phyloP scores from a whole-genome alignment of 1,140 invertebrate genomes.

The Mya arenaria region DNA sequence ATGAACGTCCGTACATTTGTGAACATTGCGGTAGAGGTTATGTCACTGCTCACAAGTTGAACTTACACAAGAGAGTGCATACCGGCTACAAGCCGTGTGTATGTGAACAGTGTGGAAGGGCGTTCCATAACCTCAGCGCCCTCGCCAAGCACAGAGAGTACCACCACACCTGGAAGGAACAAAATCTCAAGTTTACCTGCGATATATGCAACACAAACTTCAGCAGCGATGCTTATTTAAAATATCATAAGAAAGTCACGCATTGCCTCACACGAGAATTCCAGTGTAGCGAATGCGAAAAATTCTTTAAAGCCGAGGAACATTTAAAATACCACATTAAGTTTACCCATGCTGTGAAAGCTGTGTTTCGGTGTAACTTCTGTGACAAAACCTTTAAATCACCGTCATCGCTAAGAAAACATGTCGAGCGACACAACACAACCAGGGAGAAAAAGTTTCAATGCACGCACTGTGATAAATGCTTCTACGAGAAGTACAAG shows the following conservation, averaged over 20 bases:
- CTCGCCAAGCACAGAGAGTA: not conserved
- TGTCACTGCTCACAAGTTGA: not conserved
- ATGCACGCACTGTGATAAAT: not conserved
- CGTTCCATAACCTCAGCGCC: not conserved
- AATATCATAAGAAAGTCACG: not conserved
- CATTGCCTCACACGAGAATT: not conserved
- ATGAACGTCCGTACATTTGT: not conserved
- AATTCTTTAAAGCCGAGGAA: not conserved
- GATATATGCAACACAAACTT: not conserved
- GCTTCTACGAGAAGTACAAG: not conserved
- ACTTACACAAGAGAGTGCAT: not conserved
- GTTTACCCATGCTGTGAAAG: not conserved
- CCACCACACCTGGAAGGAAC: not conserved
- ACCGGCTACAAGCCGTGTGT: not conserved
- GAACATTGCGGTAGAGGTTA: not conserved
- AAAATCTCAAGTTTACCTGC: not conserved
- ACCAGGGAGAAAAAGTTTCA: not conserved
- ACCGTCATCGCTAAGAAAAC: not conserved
- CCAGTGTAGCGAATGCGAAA: not conserved
- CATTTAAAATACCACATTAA: not conserved
- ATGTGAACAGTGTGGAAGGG: not conserved
- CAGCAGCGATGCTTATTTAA: not conserved
- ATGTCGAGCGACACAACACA: not conserved
- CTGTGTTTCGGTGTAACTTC: not conserved
- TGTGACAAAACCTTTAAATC: not conserved